phyloP scores from a whole-genome alignment of 1,140 invertebrate genomes.

The Drosophila arawakana region DNA sequence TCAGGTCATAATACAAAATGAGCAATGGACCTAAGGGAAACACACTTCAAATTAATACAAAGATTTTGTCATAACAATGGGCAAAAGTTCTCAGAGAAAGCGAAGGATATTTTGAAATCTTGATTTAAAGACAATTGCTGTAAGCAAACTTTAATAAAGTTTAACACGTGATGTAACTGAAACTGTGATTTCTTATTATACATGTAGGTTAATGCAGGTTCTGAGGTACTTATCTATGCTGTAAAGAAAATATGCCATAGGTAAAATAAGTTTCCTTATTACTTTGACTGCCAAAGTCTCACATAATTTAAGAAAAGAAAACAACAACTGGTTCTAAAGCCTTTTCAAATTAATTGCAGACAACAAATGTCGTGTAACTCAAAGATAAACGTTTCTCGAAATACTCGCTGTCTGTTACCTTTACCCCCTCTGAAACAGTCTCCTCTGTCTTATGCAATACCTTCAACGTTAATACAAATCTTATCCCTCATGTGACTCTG shows the following conservation, averaged over 20 bases:
- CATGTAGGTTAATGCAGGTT: no score
- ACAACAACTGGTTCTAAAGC: conserved; percentile 36
- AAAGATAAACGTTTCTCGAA: conserved; percentile 70
- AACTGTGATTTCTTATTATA: neutral
- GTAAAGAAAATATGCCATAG: neutral
- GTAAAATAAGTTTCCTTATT: neutral
- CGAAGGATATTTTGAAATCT: neutral
- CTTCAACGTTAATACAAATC: conserved; percentile 48
- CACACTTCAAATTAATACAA: conserved; percentile 39
- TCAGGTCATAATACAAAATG: conserved; percentile 29
- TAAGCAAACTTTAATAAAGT: conserved; percentile 16
- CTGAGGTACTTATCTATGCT: neutral
- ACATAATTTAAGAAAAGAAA: neutral
- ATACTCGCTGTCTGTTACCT: conserved; percentile 15
- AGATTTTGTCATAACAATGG: conserved; percentile 26
- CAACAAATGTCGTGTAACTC: conserved; percentile 69
- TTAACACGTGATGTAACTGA: conserved; percentile 1
- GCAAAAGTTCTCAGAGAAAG: conserved; percentile 12
- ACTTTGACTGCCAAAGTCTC: neutral
- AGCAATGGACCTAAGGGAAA: conserved; percentile 20
- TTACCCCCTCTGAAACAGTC: neutral
- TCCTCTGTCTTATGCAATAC: conserved; percentile 59
- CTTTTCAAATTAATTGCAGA: conserved; percentile 74
- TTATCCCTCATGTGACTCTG: conserved; percentile 27
- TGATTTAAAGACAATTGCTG: neutral